Percentiles rank a stretch among this genome's conserved stretches.
Evolutionary conservation across 2,113 vertebrate species (phyloP).

Genomic region (Callionymus lyra): DNA sequence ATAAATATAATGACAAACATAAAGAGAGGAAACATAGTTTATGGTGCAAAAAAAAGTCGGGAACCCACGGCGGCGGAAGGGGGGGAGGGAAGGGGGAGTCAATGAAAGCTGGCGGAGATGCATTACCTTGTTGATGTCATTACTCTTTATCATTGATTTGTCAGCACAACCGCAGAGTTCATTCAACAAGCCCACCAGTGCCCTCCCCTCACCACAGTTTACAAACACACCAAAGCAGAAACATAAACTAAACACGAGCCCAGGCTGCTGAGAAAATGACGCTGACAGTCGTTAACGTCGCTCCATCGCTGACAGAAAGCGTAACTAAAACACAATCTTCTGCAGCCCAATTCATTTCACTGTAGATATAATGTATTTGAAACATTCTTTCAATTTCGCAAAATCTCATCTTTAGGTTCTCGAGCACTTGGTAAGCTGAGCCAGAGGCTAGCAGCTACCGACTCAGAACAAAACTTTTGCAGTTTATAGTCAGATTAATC

Average conservation of each 20-base stretch:
- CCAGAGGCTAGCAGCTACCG: too few species aligned
- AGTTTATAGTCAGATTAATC: too few species aligned
- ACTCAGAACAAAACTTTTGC: too few species aligned
- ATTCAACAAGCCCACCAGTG: conserved; percentile 49
- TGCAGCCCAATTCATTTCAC: too few species aligned
- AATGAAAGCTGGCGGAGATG: conserved; percentile 43
- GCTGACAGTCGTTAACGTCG: too few species aligned
- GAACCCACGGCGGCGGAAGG: conserved; percentile 28
- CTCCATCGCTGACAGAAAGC: too few species aligned
- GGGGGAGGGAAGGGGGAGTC: conserved; percentile 13
- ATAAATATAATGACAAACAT: conserved; percentile 42
- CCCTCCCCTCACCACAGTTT: conserved; percentile 31
- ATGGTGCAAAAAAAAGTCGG: conserved; percentile 33
- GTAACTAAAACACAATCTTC: too few species aligned
- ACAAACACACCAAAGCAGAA: conserved; percentile 16
- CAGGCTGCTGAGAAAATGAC: conserved; percentile 3
- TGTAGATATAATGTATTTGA: too few species aligned
- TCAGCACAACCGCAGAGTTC: conserved; percentile 55
- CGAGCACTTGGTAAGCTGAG: too few species aligned
- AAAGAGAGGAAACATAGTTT: conserved; percentile 40
- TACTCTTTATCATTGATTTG: conserved; percentile 65
- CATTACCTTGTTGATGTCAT: conserved; percentile 57
- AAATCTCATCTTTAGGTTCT: too few species aligned
- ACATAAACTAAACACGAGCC: conserved; percentile 16
- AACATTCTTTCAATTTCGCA: too few species aligned